Evolutionary conservation across 2,888 invertebrate genomes (phyloP).

Genomic region (Rhyacophila evoluta): DNA sequence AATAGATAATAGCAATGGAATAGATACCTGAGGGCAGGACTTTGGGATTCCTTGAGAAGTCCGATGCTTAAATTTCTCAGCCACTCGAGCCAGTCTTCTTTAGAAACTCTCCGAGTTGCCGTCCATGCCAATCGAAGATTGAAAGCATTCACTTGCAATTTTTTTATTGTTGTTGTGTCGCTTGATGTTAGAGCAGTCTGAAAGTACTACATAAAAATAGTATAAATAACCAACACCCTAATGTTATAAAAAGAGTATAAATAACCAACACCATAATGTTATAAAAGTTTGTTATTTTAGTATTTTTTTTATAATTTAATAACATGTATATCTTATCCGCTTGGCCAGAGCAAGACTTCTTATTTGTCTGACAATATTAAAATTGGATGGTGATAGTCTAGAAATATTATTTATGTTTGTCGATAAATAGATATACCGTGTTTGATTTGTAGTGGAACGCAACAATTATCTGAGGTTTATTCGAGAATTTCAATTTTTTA

Average conservation of each 20-base stretch:
- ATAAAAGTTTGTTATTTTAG: background rate
- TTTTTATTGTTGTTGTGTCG: conserved; percentile 81
- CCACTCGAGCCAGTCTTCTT: conserved; percentile 99
- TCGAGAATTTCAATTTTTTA: too few relatives aligned
- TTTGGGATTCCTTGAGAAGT: conserved; percentile 93
- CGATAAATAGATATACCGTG: too few relatives aligned
- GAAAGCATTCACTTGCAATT: conserved; percentile 84
- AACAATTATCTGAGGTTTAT: too few relatives aligned
- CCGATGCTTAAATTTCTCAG: conserved; percentile 91
- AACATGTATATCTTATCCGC: too few relatives aligned
- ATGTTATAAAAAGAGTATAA: too few relatives aligned
- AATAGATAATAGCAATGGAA: conserved; percentile 54
- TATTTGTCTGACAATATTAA: too few relatives aligned
- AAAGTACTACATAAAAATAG: too few relatives aligned
- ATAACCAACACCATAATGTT: background rate
- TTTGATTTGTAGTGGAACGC: too few relatives aligned
- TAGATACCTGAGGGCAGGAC: conserved; percentile 81
- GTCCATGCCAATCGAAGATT: conserved; percentile 93
- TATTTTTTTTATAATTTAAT: too few relatives aligned
- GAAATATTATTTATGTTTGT: too few relatives aligned
- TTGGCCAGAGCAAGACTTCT: too few relatives aligned
- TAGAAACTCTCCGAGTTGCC: conserved; percentile 91
- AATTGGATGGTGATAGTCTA: too few relatives aligned
- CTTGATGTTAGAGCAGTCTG: conserved; percentile 66
- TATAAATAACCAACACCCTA: background rate